phyloP scores from a whole-genome alignment of 2,888 invertebrate species.

The Labia minor region DNA sequence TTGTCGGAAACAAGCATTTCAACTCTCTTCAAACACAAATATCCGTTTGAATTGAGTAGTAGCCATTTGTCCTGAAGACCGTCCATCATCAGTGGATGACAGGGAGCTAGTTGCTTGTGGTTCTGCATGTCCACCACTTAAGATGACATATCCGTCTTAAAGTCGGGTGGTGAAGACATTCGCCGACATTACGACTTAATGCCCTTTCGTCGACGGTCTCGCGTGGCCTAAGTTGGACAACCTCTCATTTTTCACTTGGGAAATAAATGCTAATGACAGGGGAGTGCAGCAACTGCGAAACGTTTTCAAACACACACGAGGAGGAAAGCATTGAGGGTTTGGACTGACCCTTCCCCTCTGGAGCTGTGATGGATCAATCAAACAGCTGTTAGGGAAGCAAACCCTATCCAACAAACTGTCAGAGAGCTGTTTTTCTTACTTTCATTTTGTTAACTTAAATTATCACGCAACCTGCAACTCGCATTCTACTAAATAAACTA shows the following conservation, averaged over 20 bases:
- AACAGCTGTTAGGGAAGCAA: not conserved
- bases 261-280: slow-evolving; percentile 13
- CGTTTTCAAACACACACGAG: not conserved
- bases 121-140: not conserved
- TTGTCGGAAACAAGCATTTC: no score
- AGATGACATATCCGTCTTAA: slow-evolving; percentile 2
- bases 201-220: not conserved
- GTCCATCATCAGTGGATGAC: not conserved
- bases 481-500: not conserved
- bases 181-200: not conserved
- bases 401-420: not conserved
- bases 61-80: not conserved
- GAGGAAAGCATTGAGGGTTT: not conserved
- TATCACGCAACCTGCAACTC: not conserved
- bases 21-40: not conserved
- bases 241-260: slow-evolving; percentile 7
- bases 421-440: not conserved
- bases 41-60: not conserved
- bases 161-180: not conserved
- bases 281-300: not conserved
- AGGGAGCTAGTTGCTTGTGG: not conserved
- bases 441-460: not conserved
- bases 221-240: not conserved
- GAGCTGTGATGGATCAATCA: slow-evolving; percentile 4
- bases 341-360: not conserved